These are phyloP conservation scores for Erethizon dorsatum DNA, from an alignment of 2,797 vertebrate species.

Conservation along the genomic window DNA sequence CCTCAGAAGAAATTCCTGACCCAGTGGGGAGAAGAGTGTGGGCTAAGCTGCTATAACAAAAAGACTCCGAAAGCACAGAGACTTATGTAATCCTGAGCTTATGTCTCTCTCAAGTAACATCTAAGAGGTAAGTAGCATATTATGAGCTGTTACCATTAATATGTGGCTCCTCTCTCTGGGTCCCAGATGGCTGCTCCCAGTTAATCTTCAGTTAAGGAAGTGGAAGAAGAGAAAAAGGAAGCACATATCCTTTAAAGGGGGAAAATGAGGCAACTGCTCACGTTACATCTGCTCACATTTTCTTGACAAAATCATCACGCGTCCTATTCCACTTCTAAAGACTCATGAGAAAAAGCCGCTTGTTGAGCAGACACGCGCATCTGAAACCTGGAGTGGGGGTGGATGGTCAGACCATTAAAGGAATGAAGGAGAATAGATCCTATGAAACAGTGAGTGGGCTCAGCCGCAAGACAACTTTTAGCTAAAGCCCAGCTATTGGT, in stretches of 20 bases:
- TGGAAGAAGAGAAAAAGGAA: neutral
- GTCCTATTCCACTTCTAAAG: neutral
- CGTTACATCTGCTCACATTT: neutral
- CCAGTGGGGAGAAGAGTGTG: neutral
- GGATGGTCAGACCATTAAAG: neutral
- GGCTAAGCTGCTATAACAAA: neutral
- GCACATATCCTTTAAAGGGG: neutral
- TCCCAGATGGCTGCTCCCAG: neutral
- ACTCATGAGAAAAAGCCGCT: neutral
- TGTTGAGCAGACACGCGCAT: neutral
- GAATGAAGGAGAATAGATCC: neutral
- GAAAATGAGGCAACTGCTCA: neutral
- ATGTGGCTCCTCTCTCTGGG: neutral
- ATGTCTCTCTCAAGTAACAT: neutral
- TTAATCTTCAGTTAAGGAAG: neutral
- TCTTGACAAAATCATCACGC: neutral
- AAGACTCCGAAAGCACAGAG: neutral
- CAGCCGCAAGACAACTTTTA: neutral
- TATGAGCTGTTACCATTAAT: neutral
- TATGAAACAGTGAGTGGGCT: neutral
- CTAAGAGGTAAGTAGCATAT: neutral
- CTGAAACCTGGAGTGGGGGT: neutral
- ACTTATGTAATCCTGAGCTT: neutral
- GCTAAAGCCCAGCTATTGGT: neutral
- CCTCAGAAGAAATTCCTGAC: slow-evolving; percentile 11